Conservation (phyloP, 2,888 invertebrate genomes). For the Glaucopsyche alexis region DNA sequence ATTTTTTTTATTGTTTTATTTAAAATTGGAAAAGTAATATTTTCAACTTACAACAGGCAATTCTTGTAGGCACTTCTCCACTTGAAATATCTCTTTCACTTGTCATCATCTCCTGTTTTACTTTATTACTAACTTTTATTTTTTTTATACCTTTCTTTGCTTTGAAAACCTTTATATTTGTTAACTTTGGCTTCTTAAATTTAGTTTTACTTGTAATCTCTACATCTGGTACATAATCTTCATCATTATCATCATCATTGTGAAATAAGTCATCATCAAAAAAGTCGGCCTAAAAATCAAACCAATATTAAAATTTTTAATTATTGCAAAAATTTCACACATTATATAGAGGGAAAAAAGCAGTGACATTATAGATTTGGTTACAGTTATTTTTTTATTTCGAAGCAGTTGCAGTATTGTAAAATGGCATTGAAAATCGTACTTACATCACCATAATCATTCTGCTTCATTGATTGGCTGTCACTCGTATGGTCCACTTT, state of each 20-base stretch:
- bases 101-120: conserved; percentile 49
- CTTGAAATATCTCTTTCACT: conserved; percentile 39
- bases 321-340: background rate
- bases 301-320: conserved; percentile 23
- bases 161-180: conserved; percentile 68
- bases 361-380: background rate
- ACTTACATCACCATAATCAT: conserved; percentile 57
- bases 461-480: conserved; percentile 41
- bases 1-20: too few species aligned
- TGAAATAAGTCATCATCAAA: conserved; percentile 64
- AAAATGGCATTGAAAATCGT: background rate
- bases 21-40: background rate
- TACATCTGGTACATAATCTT: conserved; percentile 63
- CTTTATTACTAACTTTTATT: conserved; percentile 61
- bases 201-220: conserved; percentile 54
- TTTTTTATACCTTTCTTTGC: conserved; percentile 61
- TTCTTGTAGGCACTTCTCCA: conserved; percentile 61
- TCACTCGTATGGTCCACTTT: conserved; percentile 63
- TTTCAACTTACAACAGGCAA: conserved; percentile 69
- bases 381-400: too few species aligned
- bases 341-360: background rate
- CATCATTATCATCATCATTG: conserved; percentile 66
- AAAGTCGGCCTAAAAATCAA: conserved; percentile 56
- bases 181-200: conserved; percentile 67
- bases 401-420: conserved; percentile 26